Evolutionary conservation across 2,888 invertebrate genomes (phyloP).

Genomic region (Terebella lapidaria): DNA sequence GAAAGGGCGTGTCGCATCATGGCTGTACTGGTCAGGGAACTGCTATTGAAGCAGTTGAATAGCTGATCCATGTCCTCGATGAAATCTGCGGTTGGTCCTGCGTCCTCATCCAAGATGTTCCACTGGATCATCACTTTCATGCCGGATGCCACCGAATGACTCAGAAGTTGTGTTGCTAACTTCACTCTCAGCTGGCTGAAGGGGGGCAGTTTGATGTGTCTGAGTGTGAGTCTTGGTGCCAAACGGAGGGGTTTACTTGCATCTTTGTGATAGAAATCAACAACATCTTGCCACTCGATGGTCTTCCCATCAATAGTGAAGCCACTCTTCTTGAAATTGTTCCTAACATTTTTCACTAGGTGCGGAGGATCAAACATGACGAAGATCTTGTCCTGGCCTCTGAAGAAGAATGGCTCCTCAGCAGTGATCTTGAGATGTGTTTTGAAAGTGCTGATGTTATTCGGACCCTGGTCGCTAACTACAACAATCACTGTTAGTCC

Average conservation of each 20-base stretch:
- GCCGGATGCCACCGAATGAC: constrained; percentile 8
- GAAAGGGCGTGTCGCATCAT: too few species aligned
- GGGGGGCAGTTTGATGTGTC: neutral
- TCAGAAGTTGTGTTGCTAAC: constrained; percentile 10
- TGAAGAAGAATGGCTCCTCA: constrained; percentile 6
- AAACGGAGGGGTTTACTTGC: neutral
- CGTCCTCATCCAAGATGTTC: neutral
- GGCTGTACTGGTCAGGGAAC: too few species aligned
- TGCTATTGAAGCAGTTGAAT: too few species aligned
- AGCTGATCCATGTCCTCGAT: constrained; percentile 5
- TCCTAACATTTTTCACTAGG: constrained; percentile 13
- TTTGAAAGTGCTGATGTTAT: constrained; percentile 5
- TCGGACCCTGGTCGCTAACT: too few species aligned
- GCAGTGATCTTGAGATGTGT: constrained; percentile 3
- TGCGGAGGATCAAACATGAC: constrained; percentile 15
- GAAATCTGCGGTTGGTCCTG: constrained; percentile 7
- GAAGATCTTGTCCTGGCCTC: constrained; percentile 4
- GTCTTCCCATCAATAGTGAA: constrained; percentile 2
- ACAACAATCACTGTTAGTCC: too few species aligned
- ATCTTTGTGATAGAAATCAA: constrained; percentile 7
- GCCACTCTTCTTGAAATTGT: constrained; percentile 8
- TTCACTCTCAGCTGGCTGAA: neutral
- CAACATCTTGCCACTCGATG: constrained; percentile 3
- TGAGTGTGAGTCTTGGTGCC: neutral
- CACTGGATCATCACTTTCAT: neutral